Evolutionary conservation across 2,113 vertebrate genomes (phyloP), one percentile per base, ranked within the genome.

Genomic region (Microcebus murinus): DNA sequence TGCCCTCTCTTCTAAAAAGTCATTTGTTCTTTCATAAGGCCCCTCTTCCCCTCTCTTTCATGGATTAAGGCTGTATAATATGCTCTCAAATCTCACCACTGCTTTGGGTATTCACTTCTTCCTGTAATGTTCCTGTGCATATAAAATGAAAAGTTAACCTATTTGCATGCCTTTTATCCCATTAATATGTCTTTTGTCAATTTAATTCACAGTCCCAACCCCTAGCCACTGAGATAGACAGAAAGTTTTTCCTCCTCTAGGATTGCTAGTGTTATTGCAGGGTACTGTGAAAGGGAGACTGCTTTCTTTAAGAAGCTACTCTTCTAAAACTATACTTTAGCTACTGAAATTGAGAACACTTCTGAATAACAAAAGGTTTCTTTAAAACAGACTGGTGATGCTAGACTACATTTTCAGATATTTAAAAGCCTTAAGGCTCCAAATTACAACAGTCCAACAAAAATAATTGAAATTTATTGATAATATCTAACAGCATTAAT

Each of bases 331-430:
- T 79, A 79, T 31, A 96, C 4, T 18, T 71, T 74, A 79, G 31
- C 7, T 31, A 76, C 11, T 89, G 18, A 96, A 85, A 88, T 77
- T 73, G 39, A 88, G 59, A 94, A 76, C 81, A 88, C 27, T 79
- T 89, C 34, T 91, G 45, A 92, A 42, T 3, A 93, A 79, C 7
- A 90, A 92, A 80, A 94, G 3, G 1, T 39, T 89, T 65, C 61
- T 74, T 95, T 90, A 80, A 97, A 95, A 84, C 18, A 88, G 31
- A 91, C 14, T 77, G 12, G 67, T 79, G 67, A 87, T 55, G 39
- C 18, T 77, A 61, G 29, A 21, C 10, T 79, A 17, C 74, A 80
- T 91, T 93, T 82, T 88, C 63, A 94, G 25, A 96, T 76, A 90
- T 81, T 92, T 82, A 95, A 97, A 85, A 87, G n/a, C 3, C 48